Percentiles rank a stretch among this genome's conserved stretches.
These are phyloP conservation scores for Eulithis testata DNA, from an alignment of 2,888 invertebrate species.

Conservation along the genomic window DNA sequence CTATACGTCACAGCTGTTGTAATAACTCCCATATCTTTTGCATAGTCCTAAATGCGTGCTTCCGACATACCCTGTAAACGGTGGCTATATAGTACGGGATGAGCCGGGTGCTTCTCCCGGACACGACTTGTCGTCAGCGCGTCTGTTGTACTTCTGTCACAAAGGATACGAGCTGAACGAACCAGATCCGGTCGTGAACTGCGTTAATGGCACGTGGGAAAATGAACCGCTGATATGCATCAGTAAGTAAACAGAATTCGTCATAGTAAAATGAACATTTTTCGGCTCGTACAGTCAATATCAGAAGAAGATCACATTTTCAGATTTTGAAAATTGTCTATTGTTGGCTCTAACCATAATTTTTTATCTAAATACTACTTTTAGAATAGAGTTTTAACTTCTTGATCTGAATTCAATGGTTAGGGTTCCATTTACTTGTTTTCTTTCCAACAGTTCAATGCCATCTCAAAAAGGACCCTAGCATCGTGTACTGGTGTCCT, in stretches of 20 bases:
- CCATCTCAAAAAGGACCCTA: constrained; percentile 24
- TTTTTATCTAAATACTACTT: no score
- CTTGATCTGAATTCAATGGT: no score
- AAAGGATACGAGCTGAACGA: constrained; percentile 27
- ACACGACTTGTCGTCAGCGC: constrained; percentile 8
- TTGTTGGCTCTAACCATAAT: no score
- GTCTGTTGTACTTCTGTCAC: constrained; percentile 27
- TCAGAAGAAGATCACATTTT: no score
- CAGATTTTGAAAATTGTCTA: no score
- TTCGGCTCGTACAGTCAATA: no score
- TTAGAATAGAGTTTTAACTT: no score
- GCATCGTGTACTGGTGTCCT: constrained; percentile 29
- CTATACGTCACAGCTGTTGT: no score
- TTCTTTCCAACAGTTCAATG: constrained; percentile 14
- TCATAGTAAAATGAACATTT: no score
- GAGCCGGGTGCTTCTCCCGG: not conserved
- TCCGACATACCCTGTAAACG: constrained; percentile 10
- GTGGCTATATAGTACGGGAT: constrained; percentile 13
- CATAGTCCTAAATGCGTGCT: constrained; percentile 19
- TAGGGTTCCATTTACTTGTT: no score
- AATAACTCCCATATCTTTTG: not conserved
- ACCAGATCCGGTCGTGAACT: constrained; percentile 26
- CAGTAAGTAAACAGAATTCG: constrained; percentile 8
- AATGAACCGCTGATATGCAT: constrained; percentile 31
- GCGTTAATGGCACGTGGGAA: constrained; percentile 33